Evolutionary conservation across 2,113 vertebrate species (phyloP), one percentile per base, ranked within the genome.

Genomic region (Arenaria interpres): DNA sequence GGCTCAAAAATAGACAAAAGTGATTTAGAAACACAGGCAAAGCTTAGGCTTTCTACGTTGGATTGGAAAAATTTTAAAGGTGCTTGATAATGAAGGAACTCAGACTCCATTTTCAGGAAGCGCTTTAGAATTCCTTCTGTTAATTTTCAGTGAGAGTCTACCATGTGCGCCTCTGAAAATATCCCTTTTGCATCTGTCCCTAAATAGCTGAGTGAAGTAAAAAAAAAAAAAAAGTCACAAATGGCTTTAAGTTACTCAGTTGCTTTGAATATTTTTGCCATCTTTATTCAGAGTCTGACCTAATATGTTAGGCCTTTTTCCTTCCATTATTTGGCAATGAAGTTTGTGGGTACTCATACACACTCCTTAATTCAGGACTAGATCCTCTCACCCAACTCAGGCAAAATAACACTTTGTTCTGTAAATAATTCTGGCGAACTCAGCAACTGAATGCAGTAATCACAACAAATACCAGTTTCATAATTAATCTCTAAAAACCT

Each of bases 91-190:
- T 1, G 37, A 74, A 80, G 45, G 22, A 96, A 80, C 50, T 71
- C 8, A 1, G 53, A 41, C 43, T 90, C 73, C 41, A 48, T 93
- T 85, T 96, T 64, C 84, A 85, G 37, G 66, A 92, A 89, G 50
- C 48, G 71, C 41, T 96, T 89, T 5, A 74, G 80, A 71, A 89
- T 76, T 89, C 12, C 1, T 68, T 87, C 62, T 81, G 62, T 87
- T 87, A 48, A 35, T 94, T 89, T 90, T 75, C 74, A 79, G 66
- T 78, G 73, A 87, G 46, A 86, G 41, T 69, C 67, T 94, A 56
- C 66, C 74, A 76, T 59, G 82, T 89, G 78, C 82, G 82, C 71
- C 77, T 96, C 91, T 94, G 88, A 85, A 95, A 96, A 95, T 76
- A 89, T 78, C 89, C 21, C 53, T 39, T 91, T 76, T 85, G 57